Percentiles rank a stretch among this genome's conserved stretches.
Evolutionary conservation across 2,113 vertebrate genomes (phyloP).

Genomic region (Semicossyphus pulcher): DNA sequence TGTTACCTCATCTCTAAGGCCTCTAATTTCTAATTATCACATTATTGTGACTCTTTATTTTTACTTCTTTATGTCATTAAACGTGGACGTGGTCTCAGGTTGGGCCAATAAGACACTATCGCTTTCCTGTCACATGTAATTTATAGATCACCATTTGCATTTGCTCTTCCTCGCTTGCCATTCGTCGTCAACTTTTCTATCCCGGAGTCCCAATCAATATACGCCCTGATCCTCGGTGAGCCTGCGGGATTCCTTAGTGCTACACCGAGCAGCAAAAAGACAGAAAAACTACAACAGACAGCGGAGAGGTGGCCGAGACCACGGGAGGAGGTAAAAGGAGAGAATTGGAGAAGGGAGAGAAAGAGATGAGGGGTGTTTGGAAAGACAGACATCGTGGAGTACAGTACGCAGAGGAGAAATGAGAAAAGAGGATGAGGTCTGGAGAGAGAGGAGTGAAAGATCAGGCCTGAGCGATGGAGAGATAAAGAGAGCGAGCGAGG

Average conservation of each 20-base stretch:
- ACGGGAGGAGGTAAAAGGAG: conserved; percentile 12
- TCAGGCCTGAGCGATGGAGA: conserved; percentile 61
- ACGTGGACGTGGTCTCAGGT: conserved; percentile 89
- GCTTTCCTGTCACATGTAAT: conserved; percentile 97
- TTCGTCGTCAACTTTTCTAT: conserved; percentile 87
- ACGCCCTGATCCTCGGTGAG: conserved; percentile 84
- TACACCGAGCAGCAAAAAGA: conserved; percentile 34
- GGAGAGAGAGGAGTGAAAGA: conserved; percentile 55
- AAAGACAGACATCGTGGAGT: conserved; percentile 62
- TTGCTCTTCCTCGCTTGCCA: conserved; percentile 86
- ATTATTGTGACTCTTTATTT: conserved; percentile 40
- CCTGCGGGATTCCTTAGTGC: conserved; percentile 67
- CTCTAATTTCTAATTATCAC: neutral
- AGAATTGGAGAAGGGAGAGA: conserved; percentile 14
- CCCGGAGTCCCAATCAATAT: conserved; percentile 90
- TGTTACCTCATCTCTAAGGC: neutral
- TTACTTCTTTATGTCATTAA: conserved; percentile 78
- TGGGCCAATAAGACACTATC: conserved; percentile 91
- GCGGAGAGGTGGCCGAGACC: conserved; percentile 40
- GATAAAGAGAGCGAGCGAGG: conserved; percentile 60
- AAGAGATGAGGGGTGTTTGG: conserved; percentile 19
- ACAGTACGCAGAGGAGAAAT: conserved; percentile 56
- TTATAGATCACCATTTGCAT: conserved; percentile 96
- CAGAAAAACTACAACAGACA: conserved; percentile 32
- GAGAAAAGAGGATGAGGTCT: conserved; percentile 73